phyloP scores from a whole-genome alignment of 2,113 vertebrate genomes.

The Xiphophorus couchianus region DNA sequence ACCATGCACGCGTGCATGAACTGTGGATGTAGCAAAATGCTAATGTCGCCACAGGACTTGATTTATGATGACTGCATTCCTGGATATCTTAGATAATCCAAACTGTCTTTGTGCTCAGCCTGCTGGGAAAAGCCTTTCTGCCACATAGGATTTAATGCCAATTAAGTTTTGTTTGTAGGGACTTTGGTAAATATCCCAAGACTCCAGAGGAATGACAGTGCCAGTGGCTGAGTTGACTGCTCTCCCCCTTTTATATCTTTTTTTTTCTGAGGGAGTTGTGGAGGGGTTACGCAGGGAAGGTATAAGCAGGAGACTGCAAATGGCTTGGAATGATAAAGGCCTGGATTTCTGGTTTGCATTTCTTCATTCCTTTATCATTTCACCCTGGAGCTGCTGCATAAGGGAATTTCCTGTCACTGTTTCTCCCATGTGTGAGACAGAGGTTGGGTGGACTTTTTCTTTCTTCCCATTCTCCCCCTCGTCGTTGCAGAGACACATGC shows the following conservation, averaged over 20 bases:
- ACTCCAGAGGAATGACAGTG: conserved; percentile 51
- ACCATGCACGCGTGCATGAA: conserved; percentile 37
- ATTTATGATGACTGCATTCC: conserved; percentile 62
- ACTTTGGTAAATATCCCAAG: conserved; percentile 53
- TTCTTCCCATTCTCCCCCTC: conserved; percentile 51
- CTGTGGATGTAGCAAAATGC: conserved; percentile 59
- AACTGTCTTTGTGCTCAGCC: conserved; percentile 32
- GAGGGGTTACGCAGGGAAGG: conserved; percentile 49
- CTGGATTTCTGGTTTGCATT: conserved; percentile 80
- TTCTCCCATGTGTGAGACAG: conserved; percentile 82
- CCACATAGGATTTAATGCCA: conserved; percentile 57
- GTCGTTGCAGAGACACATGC: conserved; percentile 76
- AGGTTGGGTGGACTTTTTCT: conserved; percentile 67
- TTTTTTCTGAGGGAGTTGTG: conserved; percentile 8
- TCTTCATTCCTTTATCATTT: conserved; percentile 81
- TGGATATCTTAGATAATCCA: conserved; percentile 59
- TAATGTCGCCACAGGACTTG: conserved; percentile 56
- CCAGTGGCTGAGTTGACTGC: conserved; percentile 51
- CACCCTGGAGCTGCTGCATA: conserved; percentile 80
- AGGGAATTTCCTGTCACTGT: conserved; percentile 84
- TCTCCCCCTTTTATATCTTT: conserved; percentile 35
- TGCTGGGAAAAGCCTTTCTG: conserved; percentile 34
- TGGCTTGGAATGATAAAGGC: conserved; percentile 74
- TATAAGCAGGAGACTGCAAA: conserved; percentile 51
- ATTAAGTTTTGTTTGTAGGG: conserved; percentile 59